Evolutionary conservation across 37 sponge, comb jelly and placozoan species (phyloP).

Genomic region (Chondrosia reniformis): DNA sequence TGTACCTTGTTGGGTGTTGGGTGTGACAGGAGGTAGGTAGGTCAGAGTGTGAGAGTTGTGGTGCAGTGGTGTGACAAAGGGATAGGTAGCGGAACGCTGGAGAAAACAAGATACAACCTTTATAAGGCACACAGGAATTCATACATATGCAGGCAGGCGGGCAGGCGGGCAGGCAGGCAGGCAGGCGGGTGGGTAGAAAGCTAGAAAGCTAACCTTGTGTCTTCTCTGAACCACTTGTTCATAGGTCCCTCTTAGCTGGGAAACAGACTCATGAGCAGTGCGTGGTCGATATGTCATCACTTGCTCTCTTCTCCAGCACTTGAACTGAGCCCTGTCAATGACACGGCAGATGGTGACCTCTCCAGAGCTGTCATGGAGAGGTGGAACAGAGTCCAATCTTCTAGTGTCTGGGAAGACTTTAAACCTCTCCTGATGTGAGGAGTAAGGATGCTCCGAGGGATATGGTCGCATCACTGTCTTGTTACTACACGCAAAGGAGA

Average conservation of each 20-base stretch:
- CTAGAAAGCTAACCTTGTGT: neutral
- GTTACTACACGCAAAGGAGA: conserved; percentile 22
- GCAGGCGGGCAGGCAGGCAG: neutral
- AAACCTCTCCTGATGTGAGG: conserved; percentile 71
- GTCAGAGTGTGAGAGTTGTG: neutral
- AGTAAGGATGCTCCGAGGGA: conserved; percentile 79
- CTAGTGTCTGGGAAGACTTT: conserved; percentile 70
- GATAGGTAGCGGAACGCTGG: conserved; percentile 65
- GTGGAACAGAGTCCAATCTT: neutral
- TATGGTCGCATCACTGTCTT: conserved; percentile 54
- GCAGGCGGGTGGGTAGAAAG: neutral
- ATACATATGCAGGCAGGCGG: neutral
- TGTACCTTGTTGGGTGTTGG: conserved; percentile 5
- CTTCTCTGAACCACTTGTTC: neutral
- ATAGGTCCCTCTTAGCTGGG: too few species aligned
- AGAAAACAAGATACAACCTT: neutral
- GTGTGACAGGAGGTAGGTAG: conserved; percentile 2
- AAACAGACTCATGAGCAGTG: neutral
- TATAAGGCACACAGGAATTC: neutral
- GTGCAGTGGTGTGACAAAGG: conserved; percentile 7
- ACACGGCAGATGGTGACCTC: conserved; percentile 12
- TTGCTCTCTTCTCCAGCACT: conserved; percentile 23
- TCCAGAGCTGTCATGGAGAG: neutral
- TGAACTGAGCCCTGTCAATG: conserved; percentile 14
- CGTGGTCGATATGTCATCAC: neutral